phyloP scores from a whole-genome alignment of 2,888 invertebrate genomes.

The Platycheirus rosarum region DNA sequence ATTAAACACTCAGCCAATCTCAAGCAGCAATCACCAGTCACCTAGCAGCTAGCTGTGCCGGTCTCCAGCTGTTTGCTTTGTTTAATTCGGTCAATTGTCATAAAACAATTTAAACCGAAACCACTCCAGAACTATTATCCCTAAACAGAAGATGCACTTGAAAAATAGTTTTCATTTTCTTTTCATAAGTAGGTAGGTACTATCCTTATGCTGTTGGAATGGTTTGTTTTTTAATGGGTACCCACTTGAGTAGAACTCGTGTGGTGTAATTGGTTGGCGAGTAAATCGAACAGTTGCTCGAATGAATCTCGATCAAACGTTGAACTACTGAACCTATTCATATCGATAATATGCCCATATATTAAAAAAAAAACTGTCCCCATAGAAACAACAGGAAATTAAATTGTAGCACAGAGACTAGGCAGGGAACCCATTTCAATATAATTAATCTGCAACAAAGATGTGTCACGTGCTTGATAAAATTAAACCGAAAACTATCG shows the following conservation, averaged over 20 bases:
- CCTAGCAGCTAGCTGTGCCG: neutral
- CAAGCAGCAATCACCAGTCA: too few species aligned
- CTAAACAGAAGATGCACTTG: slow-evolving; percentile 2
- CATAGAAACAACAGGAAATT: too few species aligned
- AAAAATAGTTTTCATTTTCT: slow-evolving; percentile 31
- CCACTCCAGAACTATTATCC: slow-evolving; percentile 1
- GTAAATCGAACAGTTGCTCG: slow-evolving; percentile 15
- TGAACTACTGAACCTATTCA: neutral
- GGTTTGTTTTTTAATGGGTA: slow-evolving; percentile 10
- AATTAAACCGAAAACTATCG: slow-evolving; percentile 58
- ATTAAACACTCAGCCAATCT: neutral
- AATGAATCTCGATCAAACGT: slow-evolving; percentile 4
- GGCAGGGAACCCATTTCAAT: too few species aligned
- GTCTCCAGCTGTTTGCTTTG: neutral
- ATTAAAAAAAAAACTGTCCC: too few species aligned
- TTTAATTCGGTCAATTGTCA: slow-evolving; percentile 49
- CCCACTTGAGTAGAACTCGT: slow-evolving; percentile 25
- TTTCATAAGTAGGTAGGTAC: neutral
- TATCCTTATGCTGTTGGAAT: slow-evolving; percentile 1
- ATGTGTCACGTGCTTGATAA: slow-evolving; percentile 62
- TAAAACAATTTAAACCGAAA: slow-evolving; percentile 14
- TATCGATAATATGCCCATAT: too few species aligned
- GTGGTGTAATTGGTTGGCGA: slow-evolving; percentile 22
- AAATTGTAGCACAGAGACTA: too few species aligned
- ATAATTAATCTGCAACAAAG: slow-evolving; percentile 58